A percentile compares a stretch with the other conserved stretches of the same genome.
These are phyloP conservation scores for Scolopax mira DNA, from an alignment of 2,113 vertebrate genomes.

Conservation along the genomic window DNA sequence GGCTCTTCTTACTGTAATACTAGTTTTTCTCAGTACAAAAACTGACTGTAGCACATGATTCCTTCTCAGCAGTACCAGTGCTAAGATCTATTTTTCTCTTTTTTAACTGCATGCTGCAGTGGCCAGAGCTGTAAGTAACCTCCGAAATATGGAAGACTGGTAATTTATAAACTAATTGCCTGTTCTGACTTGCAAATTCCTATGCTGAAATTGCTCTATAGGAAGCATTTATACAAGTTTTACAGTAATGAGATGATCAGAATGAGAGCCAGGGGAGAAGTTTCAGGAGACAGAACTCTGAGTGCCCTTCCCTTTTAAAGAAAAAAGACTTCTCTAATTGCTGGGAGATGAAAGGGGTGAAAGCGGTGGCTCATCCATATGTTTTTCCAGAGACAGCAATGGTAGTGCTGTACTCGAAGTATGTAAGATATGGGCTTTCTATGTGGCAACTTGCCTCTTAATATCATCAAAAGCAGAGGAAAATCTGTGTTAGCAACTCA, in stretches of 20 bases:
- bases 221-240: neutral
- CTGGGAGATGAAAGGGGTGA: neutral
- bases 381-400: neutral
- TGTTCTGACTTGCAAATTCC: slow-evolving; percentile 26
- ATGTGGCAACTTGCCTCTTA: neutral
- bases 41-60: accelerated
- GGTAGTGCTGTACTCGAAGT: neutral
- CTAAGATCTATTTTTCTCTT: neutral
- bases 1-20: neutral
- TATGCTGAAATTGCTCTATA: neutral
- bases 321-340: neutral
- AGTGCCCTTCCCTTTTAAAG: neutral
- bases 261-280: neutral
- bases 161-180: neutral
- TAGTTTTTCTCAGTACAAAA: neutral
- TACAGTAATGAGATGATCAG: neutral
- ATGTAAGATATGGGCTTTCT: neutral
- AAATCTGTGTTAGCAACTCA: neutral
- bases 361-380: neutral
- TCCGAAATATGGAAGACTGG: neutral
- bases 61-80: neutral
- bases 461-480: neutral
- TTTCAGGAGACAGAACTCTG: neutral
- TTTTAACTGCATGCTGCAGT: neutral
- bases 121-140: neutral